phyloP scores from a whole-genome alignment of 1,140 invertebrate species.

The Agraylea sexmaculata region DNA sequence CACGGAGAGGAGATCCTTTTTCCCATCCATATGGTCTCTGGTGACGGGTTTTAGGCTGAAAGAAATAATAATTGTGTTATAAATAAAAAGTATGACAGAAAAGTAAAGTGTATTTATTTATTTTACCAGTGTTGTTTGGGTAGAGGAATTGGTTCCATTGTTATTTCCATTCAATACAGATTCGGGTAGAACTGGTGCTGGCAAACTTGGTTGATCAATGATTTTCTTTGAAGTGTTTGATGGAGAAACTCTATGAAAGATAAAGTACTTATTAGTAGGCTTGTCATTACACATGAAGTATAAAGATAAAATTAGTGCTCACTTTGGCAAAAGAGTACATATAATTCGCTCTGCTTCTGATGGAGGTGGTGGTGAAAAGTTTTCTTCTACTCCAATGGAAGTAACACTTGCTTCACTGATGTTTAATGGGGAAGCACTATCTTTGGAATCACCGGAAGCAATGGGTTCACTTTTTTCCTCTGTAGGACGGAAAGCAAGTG shows the following conservation, averaged over 20 bases:
- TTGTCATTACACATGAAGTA: too few relatives aligned
- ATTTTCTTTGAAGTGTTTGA: constrained; percentile 42
- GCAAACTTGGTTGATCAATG: constrained; percentile 38
- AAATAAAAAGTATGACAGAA: constrained; percentile 5
- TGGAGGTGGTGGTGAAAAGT: constrained; percentile 53
- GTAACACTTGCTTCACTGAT: constrained; percentile 16
- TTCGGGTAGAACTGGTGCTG: constrained; percentile 34
- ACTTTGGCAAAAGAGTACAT: constrained; percentile 60
- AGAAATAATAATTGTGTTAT: constrained; percentile 15
- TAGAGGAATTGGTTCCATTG: constrained; percentile 34
- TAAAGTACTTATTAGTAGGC: too few relatives aligned
- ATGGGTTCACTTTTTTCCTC: constrained; percentile 50
- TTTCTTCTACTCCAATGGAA: constrained; percentile 24
- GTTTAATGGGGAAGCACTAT: constrained; percentile 22
- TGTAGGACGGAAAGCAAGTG: constrained; percentile 52
- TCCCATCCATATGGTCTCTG: constrained; percentile 63
- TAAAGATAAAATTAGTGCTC: too few relatives aligned
- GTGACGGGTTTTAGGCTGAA: constrained; percentile 60
- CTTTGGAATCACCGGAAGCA: constrained; percentile 29
- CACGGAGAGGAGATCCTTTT: constrained; percentile 35
- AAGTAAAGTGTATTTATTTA: constrained; percentile 10
- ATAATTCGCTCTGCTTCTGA: constrained; percentile 64
- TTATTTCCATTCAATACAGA: constrained; percentile 7
- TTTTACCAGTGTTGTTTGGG: constrained; percentile 63
- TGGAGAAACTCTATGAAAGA: constrained; percentile 51